A percentile compares a stretch with the other conserved stretches of the same genome.
Evolutionary conservation across 2,797 vertebrate species (phyloP).

Genomic region (Ciconia nigra): DNA sequence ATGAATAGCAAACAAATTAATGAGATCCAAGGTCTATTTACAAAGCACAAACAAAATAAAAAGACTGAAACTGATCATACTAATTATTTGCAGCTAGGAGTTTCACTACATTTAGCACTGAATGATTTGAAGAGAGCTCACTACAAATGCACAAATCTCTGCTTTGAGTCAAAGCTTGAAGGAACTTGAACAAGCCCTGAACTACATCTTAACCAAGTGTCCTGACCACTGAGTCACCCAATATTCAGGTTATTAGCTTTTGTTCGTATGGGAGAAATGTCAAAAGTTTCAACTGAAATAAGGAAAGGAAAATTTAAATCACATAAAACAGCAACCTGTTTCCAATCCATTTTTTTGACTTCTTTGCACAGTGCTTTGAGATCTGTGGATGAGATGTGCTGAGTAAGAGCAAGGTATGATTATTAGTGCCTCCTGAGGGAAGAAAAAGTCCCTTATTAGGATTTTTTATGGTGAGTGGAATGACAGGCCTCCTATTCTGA

Average conservation of each 20-base stretch:
- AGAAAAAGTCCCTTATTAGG: not conserved
- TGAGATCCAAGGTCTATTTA: constrained; percentile 6
- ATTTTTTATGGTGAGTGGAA: not conserved
- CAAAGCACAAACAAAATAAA: not conserved
- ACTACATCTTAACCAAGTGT: not conserved
- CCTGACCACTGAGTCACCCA: not conserved
- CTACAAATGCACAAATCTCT: not conserved
- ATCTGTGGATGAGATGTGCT: not conserved
- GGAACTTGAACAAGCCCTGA: not conserved
- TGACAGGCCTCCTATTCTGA: not conserved
- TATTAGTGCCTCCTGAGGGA: not conserved
- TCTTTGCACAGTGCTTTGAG: not conserved
- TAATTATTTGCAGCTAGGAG: not conserved
- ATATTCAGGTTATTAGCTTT: not conserved
- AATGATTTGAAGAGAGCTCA: not conserved
- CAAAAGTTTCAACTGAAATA: not conserved
- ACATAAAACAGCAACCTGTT: not conserved
- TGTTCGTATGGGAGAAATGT: not conserved
- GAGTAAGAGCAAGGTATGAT: not conserved
- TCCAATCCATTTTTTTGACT: not conserved
- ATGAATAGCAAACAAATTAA: constrained; percentile 1
- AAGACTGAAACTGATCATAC: not conserved
- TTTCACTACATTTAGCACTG: not conserved
- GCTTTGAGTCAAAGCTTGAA: not conserved
- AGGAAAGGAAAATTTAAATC: not conserved